Base-by-base conservation (phyloP, 92 coral and sea anemone species). In the Isaurus tuberculatus region DNA sequence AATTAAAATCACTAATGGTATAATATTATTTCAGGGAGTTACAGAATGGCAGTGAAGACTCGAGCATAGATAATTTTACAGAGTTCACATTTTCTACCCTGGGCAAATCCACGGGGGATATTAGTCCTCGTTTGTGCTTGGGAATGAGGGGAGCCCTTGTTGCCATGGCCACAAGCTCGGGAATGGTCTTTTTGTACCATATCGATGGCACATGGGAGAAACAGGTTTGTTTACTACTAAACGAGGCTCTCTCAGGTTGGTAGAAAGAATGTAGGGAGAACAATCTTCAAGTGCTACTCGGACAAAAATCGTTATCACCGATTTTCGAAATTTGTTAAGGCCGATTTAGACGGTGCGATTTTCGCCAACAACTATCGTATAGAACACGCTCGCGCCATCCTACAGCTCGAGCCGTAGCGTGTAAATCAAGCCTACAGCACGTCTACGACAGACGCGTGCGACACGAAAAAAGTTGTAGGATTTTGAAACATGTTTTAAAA, bases 161-260 rank as follows among this genome's bases (percentile, higher is more conserved):
- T 87, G 96, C 98, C 70, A 88, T 94, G 86, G 98, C 93, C 84
- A 89, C 92, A 73, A 81, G 80, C 29, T 83, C 89, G 26, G 98
- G 98, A 11, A 31, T 89, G 40, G 94, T 95, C 51, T 86, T 79
- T 77, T 58, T 95, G 48, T 95, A 88, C 83, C 94, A 91, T 69
- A 40, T 88, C 80, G 60, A 86, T 33, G 88, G 80, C 25, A 65
- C 88, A 22, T 95, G 96, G 98, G 89, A 88, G 57, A 83, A 88
- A 5, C 89, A 95, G 98, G 98, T 95, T 34, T 22, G 57, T 26
- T 10, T 63, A n/a, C 14, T 14, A 10, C 1, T 63, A 23, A 14
- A 63, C 7, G n/a, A 55, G 23, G 63, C 6, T 17, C 5, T 15
- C 13, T 46, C 2, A 6, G 46, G 46, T 13, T 42, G 7, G 1